Evolutionary conservation across 2,888 invertebrate species (phyloP).

Genomic region (Serripes groenlandicus): DNA sequence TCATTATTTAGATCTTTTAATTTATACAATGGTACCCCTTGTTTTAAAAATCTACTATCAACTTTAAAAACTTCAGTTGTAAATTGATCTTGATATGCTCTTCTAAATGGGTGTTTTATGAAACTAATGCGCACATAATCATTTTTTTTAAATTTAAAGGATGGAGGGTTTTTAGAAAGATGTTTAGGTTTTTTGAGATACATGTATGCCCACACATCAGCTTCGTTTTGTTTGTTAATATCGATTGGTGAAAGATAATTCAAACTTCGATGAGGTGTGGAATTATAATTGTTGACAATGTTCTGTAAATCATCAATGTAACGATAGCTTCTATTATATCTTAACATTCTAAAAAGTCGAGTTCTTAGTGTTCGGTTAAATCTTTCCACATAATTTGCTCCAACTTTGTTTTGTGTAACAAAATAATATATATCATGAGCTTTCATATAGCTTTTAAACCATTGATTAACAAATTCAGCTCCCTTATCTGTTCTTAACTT

Average conservation of each 20-base stretch:
- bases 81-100: constrained; percentile 54
- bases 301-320: constrained; percentile 28
- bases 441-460: constrained; percentile 20
- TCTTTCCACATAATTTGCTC: constrained; percentile 30
- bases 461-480: constrained; percentile 24
- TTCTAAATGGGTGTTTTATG: constrained; percentile 48
- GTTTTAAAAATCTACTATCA: constrained; percentile 42
- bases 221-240: constrained; percentile 28
- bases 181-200: not conserved
- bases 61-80: constrained; percentile 52
- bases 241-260: constrained; percentile 14
- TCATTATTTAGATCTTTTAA: constrained; percentile 41
- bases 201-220: constrained; percentile 27
- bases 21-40: constrained; percentile 50
- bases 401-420: constrained; percentile 19
- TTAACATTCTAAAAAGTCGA: constrained; percentile 17
- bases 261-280: constrained; percentile 19
- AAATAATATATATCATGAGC: constrained; percentile 1
- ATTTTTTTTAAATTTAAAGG: constrained; percentile 33
- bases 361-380: constrained; percentile 10
- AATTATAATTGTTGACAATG: constrained; percentile 22
- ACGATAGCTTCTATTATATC: constrained; percentile 29
- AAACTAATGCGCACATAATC: constrained; percentile 44
- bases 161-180: not conserved
- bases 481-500: constrained; percentile 26